Percentiles rank a stretch among this genome's conserved stretches.
These are phyloP conservation scores for Limanda limanda DNA, from an alignment of 2,113 vertebrate genomes.

Conservation along the genomic window DNA sequence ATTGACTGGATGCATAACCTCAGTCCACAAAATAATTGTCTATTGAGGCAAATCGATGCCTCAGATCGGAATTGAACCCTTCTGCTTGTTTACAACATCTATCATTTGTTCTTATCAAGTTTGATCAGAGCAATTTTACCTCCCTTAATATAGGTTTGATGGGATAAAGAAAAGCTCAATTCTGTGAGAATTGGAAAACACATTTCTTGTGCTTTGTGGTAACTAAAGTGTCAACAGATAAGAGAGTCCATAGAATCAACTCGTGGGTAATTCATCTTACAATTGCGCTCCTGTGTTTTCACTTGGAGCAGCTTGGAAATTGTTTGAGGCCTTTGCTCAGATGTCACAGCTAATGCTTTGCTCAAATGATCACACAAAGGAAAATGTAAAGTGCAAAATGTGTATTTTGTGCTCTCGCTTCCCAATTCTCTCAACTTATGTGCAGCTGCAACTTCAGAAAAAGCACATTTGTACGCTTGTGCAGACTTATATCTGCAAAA, in stretches of 20 bases:
- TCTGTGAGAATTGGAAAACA: slow-evolving; percentile 83
- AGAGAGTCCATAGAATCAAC: slow-evolving; percentile 81
- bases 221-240: slow-evolving; percentile 86
- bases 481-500: slow-evolving; percentile 45
- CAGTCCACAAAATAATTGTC: slow-evolving; percentile 67
- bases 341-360: slow-evolving; percentile 83
- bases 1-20: slow-evolving; percentile 60
- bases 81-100: slow-evolving; percentile 79
- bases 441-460: slow-evolving; percentile 18
- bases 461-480: slow-evolving; percentile 39
- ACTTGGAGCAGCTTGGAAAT: slow-evolving; percentile 88
- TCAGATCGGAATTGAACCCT: slow-evolving; percentile 78
- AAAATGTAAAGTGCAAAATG: slow-evolving; percentile 31
- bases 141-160: slow-evolving; percentile 82
- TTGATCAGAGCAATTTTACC: slow-evolving; percentile 77
- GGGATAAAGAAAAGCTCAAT: slow-evolving; percentile 82
- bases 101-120: slow-evolving; percentile 82
- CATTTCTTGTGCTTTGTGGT: slow-evolving; percentile 81
- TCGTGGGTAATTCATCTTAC: slow-evolving; percentile 86
- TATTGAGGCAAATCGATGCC: slow-evolving; percentile 72
- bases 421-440: slow-evolving; percentile 7
- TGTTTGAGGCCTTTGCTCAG: slow-evolving; percentile 90
- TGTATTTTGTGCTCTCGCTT: background rate
- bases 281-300: slow-evolving; percentile 84
- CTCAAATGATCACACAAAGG: slow-evolving; percentile 77